A percentile compares a stretch with the other conserved stretches of the same genome.
phyloP scores from a whole-genome alignment of 2,797 vertebrate genomes.

The Syndactyla subalaris region DNA sequence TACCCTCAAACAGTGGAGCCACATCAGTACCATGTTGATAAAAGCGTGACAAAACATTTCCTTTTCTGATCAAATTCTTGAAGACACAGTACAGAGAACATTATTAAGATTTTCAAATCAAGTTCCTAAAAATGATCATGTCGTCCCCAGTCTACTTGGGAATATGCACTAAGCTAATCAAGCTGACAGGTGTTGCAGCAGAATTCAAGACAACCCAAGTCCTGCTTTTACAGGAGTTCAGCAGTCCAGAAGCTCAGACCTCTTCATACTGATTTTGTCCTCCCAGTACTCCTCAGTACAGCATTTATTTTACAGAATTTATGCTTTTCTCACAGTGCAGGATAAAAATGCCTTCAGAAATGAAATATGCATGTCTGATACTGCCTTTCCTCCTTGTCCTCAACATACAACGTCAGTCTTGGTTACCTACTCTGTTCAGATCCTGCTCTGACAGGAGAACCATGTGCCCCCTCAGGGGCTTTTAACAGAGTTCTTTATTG shows the following conservation, averaged over 20 bases:
- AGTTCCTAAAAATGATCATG: neutral
- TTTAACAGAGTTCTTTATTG: neutral
- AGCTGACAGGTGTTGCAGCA: neutral
- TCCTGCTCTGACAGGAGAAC: neutral
- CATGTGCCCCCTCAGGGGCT: neutral
- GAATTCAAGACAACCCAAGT: neutral
- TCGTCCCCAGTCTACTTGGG: neutral
- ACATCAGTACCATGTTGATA: neutral
- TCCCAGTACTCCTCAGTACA: neutral
- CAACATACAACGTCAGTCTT: neutral
- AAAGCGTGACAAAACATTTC: neutral
- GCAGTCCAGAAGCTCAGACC: neutral
- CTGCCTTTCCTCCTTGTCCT: neutral
- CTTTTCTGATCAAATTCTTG: neutral
- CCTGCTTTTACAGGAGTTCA: neutral
- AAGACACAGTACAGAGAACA: neutral
- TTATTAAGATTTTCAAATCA: neutral
- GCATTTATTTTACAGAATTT: neutral
- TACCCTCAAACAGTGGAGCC: neutral
- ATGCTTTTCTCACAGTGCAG: neutral
- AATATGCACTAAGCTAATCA: neutral
- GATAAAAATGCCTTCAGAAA: conserved; percentile 6
- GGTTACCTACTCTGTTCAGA: neutral
- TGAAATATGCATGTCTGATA: neutral
- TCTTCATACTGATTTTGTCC: neutral